These are phyloP conservation scores for Dascillus cervinus DNA, from an alignment of 2,888 invertebrate genomes.

Conservation along the genomic window DNA sequence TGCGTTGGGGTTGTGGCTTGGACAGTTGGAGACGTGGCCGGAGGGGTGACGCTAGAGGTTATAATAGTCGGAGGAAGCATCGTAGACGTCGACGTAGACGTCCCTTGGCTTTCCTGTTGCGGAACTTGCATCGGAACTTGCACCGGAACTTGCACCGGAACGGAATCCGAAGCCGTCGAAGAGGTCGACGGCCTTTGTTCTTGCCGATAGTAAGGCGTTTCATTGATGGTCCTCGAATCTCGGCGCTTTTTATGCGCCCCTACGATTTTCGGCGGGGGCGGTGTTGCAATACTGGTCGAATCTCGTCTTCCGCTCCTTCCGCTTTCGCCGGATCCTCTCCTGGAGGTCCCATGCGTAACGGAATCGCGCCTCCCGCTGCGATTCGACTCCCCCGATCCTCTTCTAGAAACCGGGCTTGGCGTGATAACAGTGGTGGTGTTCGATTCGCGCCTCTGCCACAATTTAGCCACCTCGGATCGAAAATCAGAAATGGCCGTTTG, in stretches of 20 bases:
- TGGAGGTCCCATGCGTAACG: slow-evolving; percentile 45
- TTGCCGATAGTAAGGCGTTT: slow-evolving; percentile 50
- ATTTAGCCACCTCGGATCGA: slow-evolving; percentile 61
- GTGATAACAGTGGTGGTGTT: slow-evolving; percentile 47
- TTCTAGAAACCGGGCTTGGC: slow-evolving; percentile 39
- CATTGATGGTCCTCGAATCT: slow-evolving; percentile 48
- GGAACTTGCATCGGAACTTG: slow-evolving; percentile 14
- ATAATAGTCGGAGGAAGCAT: slow-evolving; percentile 71
- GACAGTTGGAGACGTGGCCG: slow-evolving; percentile 69
- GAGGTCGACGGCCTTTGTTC: slow-evolving; percentile 65
- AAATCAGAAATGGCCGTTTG: slow-evolving; percentile 56
- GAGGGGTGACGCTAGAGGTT: slow-evolving; percentile 76
- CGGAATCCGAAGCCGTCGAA: slow-evolving; percentile 66
- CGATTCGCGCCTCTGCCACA: slow-evolving; percentile 60
- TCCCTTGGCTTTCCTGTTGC: slow-evolving; percentile 7
- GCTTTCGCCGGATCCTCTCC: slow-evolving; percentile 63
- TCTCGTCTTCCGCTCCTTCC: slow-evolving; percentile 63
- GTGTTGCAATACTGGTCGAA: slow-evolving; percentile 52
- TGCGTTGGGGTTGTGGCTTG: slow-evolving; percentile 45
- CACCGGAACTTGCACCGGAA: slow-evolving; percentile 37
- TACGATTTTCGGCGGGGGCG: slow-evolving; percentile 54
- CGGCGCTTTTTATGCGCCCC: slow-evolving; percentile 53
- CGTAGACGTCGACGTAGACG: slow-evolving; percentile 14
- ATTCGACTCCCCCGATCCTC: slow-evolving; percentile 61
- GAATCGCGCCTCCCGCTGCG: slow-evolving; percentile 62